These are phyloP conservation scores for Cynoglossus semilaevis DNA, from an alignment of 2,113 vertebrate genomes.

Conservation along the genomic window DNA sequence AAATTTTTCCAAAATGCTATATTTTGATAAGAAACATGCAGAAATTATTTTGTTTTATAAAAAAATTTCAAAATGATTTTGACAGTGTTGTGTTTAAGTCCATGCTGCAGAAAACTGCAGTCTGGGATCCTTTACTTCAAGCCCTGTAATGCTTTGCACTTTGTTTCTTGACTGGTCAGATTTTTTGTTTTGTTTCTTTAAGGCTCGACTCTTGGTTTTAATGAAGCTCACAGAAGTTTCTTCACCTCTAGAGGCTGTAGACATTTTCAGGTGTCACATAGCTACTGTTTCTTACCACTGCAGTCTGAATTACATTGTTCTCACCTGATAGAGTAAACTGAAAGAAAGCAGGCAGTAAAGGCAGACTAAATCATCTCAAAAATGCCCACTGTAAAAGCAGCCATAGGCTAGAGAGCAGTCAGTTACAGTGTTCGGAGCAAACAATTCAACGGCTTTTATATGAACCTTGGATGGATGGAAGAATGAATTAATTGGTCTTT, in stretches of 20 bases:
- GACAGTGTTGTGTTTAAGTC: too few relatives aligned
- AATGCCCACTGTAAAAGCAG: not conserved
- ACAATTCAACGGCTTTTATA: not conserved
- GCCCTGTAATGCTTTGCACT: not conserved
- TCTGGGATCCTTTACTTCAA: slow-evolving; percentile 1
- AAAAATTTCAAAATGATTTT: too few relatives aligned
- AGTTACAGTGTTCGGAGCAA: not conserved
- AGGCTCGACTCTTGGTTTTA: slow-evolving; percentile 9
- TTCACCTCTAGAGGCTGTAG: slow-evolving; percentile 1
- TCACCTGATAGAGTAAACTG: slow-evolving; percentile 16
- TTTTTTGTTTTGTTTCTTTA: slow-evolving; percentile 23
- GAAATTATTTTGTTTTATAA: too few relatives aligned
- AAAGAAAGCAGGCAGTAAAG: not conserved
- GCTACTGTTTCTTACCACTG: slow-evolving; percentile 5
- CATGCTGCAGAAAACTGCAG: not conserved
- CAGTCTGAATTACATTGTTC: slow-evolving; percentile 20
- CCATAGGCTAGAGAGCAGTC: not conserved
- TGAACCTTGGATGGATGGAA: too few relatives aligned
- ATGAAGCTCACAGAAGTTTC: slow-evolving; percentile 13
- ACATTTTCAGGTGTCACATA: slow-evolving; percentile 14
- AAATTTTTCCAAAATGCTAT: too few relatives aligned
- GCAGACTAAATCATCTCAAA: slow-evolving; percentile 1
- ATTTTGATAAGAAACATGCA: too few relatives aligned
- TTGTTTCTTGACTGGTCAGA: slow-evolving; percentile 9
- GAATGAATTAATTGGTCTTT: too few relatives aligned